Evolutionary conservation across 2,797 vertebrate genomes (phyloP).

Genomic region (Phalanger gymnotis): DNA sequence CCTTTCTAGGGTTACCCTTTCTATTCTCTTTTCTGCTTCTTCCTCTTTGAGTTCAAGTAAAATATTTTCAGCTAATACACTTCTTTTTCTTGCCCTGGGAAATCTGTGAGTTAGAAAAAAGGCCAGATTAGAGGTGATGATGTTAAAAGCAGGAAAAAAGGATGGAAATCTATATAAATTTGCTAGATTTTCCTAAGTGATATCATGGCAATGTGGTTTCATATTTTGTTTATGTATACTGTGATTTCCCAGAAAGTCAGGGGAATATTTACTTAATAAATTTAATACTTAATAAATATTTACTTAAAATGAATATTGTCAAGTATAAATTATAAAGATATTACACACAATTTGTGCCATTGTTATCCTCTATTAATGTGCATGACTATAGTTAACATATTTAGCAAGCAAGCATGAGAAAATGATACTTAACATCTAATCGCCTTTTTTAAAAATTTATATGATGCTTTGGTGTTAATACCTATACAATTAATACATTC

Average conservation of each 20-base stretch:
- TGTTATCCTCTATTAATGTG: not conserved
- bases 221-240: not conserved
- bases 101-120: not conserved
- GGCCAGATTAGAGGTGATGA: not conserved
- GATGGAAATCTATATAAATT: not conserved
- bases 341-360: not conserved
- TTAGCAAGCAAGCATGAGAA: not conserved
- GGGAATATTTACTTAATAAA: not conserved
- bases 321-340: not conserved
- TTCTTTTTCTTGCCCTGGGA: not conserved
- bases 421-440: not conserved
- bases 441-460: not conserved
- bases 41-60: not conserved
- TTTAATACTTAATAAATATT: not conserved
- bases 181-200: not conserved
- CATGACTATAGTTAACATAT: not conserved
- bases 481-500: not conserved
- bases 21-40: not conserved
- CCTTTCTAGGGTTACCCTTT: not conserved
- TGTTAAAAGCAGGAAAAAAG: not conserved
- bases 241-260: not conserved
- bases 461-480: not conserved
- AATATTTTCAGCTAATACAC: not conserved
- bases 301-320: not conserved
- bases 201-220: not conserved